Evolutionary conservation across 2,888 invertebrate genomes (phyloP), one percentile per base, ranked within the genome.

Genomic region (Torymus aiolomorphi): DNA sequence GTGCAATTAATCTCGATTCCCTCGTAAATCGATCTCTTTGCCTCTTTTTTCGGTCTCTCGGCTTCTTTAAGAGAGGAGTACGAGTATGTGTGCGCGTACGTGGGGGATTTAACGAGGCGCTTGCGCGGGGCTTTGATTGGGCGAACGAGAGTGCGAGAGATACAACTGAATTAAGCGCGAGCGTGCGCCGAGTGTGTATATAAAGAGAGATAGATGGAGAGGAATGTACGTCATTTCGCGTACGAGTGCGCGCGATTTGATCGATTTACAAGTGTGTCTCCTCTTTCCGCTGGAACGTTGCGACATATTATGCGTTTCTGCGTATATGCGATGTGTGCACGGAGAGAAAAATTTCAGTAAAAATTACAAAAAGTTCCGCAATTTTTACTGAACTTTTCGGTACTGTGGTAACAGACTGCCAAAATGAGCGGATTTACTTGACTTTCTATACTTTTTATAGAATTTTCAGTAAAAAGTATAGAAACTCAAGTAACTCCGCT

Each of bases 141-240:
- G 18, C 14, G 3, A 70, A 71, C 65, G 42, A 63, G 59, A 71
- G 65, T 71, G 80, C 71, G 75, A 66, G 66, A 14, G 52, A 75
- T 71, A 76, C 71, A 66, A 66, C 31, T 70, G 14, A 70, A 79
- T 79, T 75, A 54, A 52, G 61, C 20, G 18, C 42, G 18, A 57
- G 18, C 2, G n/a, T 49, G 49, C 42, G 20, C 49, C 24, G 4
- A 31, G 31, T 31, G 5, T 13, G 61, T 24, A 24, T 42, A 42
- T 42, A 42, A 42, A 42, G 42, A 42, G 42, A 42, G 42, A 42
- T 42, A 42, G 42, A 42, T 42, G 42, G 8, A 42, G 42, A 42
- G 42, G 42, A 42, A 42, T 42, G 42, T 42, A 16, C 61, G 24
- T 61, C 61, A 20, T 61, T 61, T 20, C 54, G 61, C 61, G 10